Conservation (phyloP, 2,888 invertebrate species). For the Meiosimyza decipiens region DNA sequence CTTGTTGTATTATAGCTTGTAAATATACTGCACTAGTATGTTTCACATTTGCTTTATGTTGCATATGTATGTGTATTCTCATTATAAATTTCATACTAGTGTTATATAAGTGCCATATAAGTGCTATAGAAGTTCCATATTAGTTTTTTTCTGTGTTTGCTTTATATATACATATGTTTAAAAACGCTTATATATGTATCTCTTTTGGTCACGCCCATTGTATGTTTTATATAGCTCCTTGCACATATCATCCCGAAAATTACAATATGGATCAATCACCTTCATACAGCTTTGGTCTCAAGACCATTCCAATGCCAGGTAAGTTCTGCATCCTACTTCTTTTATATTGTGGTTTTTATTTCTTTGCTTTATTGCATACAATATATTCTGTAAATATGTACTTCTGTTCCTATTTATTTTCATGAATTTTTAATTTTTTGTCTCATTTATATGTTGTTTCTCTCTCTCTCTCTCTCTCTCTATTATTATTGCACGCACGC, state of each 20-base stretch:
- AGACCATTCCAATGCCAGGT: conserved; percentile 61
- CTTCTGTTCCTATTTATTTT: conserved; percentile 34
- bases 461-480: conserved; percentile 30
- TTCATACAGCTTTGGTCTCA: conserved; percentile 73
- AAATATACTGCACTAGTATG: no score
- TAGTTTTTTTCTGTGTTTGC: background rate
- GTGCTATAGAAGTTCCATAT: background rate
- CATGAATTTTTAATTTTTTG: conserved; percentile 22
- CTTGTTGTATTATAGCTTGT: no score
- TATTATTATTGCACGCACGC: conserved; percentile 37
- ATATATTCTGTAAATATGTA: conserved; percentile 39
- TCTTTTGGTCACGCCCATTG: background rate
- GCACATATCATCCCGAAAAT: conserved; percentile 72
- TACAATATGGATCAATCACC: conserved; percentile 63
- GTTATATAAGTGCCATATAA: no score
- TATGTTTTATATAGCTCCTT: conserved; percentile 68
- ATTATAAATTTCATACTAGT: no score
- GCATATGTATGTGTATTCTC: no score
- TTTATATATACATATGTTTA: background rate
- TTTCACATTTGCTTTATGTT: no score
- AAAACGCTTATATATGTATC: background rate
- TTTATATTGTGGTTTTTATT: conserved; percentile 8
- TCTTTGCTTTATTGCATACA: conserved; percentile 5
- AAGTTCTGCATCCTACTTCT: conserved; percentile 45
- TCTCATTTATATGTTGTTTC: conserved; percentile 35